These are phyloP conservation scores for Acronicta leporina DNA, from an alignment of 2,888 invertebrate genomes.

Conservation along the genomic window DNA sequence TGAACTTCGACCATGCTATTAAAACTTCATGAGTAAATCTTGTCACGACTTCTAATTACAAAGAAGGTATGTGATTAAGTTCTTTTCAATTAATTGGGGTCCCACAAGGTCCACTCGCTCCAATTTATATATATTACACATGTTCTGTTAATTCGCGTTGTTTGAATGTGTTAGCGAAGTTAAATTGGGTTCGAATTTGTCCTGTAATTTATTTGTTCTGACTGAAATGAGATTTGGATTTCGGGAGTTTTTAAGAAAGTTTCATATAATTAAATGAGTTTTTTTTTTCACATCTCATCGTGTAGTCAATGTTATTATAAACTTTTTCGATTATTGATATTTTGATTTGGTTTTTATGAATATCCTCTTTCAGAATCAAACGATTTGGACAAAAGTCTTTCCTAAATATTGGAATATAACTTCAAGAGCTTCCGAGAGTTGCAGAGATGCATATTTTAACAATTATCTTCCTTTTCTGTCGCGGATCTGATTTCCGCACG, in stretches of 20 bases:
- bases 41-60: too few species aligned
- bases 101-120: slow-evolving; percentile 14
- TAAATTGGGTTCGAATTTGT: slow-evolving; percentile 26
- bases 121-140: slow-evolving; percentile 7
- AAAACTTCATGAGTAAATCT: too few species aligned
- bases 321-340: too few species aligned
- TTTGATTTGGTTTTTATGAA: too few species aligned
- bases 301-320: neutral
- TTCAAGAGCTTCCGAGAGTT: too few species aligned
- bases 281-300: neutral
- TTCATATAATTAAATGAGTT: neutral
- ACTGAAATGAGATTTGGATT: slow-evolving; percentile 8
- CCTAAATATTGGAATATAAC: too few species aligned
- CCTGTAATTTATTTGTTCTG: neutral
- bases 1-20: too few species aligned
- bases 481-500: too few species aligned
- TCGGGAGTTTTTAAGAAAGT: neutral
- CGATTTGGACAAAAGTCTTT: too few species aligned
- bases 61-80: slow-evolving; percentile 9
- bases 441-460: too few species aligned
- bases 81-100: slow-evolving; percentile 4
- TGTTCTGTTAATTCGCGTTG: slow-evolving; percentile 19
- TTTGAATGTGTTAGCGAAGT: slow-evolving; percentile 28
- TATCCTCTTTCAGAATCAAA: too few species aligned
- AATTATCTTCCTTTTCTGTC: too few species aligned